These are phyloP conservation scores for Enteromius trimaculatus DNA, from an alignment of 2,797 vertebrate genomes.

Conservation along the genomic window DNA sequence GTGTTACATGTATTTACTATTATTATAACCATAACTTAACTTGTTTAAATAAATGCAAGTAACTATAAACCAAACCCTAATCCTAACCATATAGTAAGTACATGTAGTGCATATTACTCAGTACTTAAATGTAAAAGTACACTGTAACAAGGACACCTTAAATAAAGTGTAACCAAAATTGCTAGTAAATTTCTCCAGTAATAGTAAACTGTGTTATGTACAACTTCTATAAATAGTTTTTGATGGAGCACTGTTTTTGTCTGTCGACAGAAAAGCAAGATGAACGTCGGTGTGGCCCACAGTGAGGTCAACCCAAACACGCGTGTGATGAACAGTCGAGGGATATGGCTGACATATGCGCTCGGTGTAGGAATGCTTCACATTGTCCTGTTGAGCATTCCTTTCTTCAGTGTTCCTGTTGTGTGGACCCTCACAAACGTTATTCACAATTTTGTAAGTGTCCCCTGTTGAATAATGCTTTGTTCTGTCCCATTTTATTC, in stretches of 20 bases:
- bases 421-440: constrained; percentile 97
- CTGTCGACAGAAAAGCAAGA: constrained; percentile 75
- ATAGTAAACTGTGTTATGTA: not conserved
- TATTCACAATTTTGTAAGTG: constrained; percentile 96
- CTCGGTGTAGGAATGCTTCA: constrained; percentile 94
- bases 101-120: no score
- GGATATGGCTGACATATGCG: constrained; percentile 96
- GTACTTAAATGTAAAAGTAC: no score
- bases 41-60: no score
- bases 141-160: no score
- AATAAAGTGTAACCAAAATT: not conserved
- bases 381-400: constrained; percentile 94
- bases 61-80: no score
- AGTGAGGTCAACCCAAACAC: constrained; percentile 98
- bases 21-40: no score
- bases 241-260: not conserved
- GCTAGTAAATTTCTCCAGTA: not conserved
- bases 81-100: no score
- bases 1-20: no score
- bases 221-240: not conserved
- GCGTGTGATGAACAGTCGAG: constrained; percentile 95
- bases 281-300: constrained; percentile 98
- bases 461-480: constrained; percentile 15
- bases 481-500: not conserved
- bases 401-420: constrained; percentile 94